Evolutionary conservation across 2,797 vertebrate species (phyloP).

Genomic region (Pantherophis vulpinus): DNA sequence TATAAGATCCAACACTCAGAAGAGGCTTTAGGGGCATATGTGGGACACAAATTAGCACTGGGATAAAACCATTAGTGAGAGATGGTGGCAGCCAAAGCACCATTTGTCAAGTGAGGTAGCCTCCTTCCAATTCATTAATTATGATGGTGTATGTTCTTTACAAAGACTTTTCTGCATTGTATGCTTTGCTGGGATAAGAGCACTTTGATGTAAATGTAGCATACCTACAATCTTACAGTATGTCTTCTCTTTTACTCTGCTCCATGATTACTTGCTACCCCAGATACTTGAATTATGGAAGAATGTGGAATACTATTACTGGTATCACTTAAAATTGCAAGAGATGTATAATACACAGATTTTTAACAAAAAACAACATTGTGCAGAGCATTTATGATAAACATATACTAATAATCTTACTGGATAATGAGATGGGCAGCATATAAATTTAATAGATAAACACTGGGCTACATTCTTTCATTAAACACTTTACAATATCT

Average conservation of each 20-base stretch:
- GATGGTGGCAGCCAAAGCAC: background rate
- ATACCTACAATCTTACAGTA: background rate
- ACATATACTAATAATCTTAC: background rate
- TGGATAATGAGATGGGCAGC: background rate
- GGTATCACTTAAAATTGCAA: background rate
- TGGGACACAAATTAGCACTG: background rate
- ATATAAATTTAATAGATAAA: background rate
- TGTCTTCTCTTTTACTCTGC: background rate
- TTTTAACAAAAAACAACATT: background rate
- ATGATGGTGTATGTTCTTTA: background rate
- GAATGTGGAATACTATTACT: background rate
- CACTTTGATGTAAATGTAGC: background rate
- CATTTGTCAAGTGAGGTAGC: background rate
- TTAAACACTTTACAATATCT: background rate
- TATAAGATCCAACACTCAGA: background rate
- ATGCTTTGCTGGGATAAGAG: background rate
- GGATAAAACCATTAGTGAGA: background rate
- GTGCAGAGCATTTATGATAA: background rate
- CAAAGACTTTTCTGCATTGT: background rate
- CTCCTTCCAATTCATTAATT: background rate
- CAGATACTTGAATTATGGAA: background rate
- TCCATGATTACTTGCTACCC: background rate
- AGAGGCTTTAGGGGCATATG: background rate
- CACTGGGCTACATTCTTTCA: background rate
- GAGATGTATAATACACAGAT: background rate